A percentile compares a stretch with the other conserved stretches of the same genome.
Conservation (phyloP, 2,113 vertebrate species). For the Trogon surrucura region DNA sequence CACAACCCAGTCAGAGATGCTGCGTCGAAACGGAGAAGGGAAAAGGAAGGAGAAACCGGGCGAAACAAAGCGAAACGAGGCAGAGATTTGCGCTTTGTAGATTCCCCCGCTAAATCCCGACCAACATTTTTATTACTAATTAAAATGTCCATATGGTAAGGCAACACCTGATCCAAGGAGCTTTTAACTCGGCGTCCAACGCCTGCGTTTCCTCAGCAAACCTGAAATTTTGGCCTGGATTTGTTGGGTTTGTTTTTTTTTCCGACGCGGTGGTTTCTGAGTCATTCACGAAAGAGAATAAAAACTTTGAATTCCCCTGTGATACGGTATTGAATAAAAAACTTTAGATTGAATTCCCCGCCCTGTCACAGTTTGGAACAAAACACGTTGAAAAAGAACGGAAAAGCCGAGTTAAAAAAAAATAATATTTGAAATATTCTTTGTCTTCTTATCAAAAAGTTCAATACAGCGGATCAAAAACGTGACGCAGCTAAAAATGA, state of each 20-base stretch:
- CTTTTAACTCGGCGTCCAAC: background rate
- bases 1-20: too few relatives aligned
- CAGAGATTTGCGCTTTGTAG: background rate
- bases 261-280: background rate
- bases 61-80: background rate
- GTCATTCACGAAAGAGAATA: background rate
- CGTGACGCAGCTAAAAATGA: background rate
- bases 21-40: fast-evolving
- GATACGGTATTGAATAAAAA: background rate
- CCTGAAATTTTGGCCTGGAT: background rate
- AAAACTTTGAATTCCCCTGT: background rate
- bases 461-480: background rate
- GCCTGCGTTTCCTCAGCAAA: background rate
- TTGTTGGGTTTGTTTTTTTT: background rate
- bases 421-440: background rate
- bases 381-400: background rate
- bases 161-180: conserved; percentile 52
- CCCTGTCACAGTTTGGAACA: background rate
- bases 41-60: background rate
- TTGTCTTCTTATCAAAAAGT: background rate
- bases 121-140: conserved; percentile 53
- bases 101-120: background rate
- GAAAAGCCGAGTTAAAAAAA: background rate
- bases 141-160: conserved; percentile 60
- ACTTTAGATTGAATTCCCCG: background rate